Conservation (phyloP, 2,113 vertebrate species). For the Agapornis roseicollis region DNA sequence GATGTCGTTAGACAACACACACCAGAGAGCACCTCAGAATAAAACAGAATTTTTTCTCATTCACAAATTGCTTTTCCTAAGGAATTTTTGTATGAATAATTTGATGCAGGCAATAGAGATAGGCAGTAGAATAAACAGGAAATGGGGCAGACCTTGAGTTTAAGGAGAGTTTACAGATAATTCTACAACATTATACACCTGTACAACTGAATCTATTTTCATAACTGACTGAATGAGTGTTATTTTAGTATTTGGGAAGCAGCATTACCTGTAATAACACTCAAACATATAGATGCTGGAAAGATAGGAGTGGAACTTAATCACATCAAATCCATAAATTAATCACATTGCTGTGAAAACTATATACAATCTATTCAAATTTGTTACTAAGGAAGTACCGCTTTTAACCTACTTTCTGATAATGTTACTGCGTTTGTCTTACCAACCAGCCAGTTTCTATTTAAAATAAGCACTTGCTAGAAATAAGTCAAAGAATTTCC, state of each 20-base stretch:
- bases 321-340: neutral
- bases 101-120: neutral
- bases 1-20: neutral
- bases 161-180: neutral
- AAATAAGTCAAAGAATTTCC: neutral
- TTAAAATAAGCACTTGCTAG: neutral
- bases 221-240: neutral
- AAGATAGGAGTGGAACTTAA: neutral
- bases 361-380: neutral
- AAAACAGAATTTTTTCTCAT: neutral
- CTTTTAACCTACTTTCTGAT: neutral
- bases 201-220: neutral
- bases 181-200: neutral
- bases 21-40: neutral
- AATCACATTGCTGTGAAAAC: neutral
- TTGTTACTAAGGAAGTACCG: neutral
- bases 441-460: neutral
- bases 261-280: neutral
- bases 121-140: neutral
- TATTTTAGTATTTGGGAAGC: neutral
- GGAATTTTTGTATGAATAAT: neutral
- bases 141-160: neutral
- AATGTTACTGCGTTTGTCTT: neutral
- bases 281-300: neutral
- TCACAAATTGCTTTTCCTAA: neutral